Percentiles rank a stretch among this genome's conserved stretches.
Evolutionary conservation across 2,888 invertebrate species (phyloP).

Genomic region (Apotomis turbidana): DNA sequence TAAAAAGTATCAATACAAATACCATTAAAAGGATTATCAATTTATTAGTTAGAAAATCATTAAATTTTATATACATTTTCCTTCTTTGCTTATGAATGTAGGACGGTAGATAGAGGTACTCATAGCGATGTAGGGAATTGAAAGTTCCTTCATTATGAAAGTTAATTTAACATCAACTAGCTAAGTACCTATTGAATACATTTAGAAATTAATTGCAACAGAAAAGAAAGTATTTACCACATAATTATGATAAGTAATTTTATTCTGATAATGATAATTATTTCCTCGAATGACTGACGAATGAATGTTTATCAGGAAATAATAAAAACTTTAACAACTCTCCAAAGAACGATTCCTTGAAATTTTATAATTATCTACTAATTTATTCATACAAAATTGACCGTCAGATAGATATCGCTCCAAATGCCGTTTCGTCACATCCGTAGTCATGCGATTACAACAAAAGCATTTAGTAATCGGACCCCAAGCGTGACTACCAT

Average conservation of each 20-base stretch:
- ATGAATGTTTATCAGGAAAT: neutral
- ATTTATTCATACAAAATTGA: conserved; percentile 34
- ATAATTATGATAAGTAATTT: neutral
- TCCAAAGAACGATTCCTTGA: conserved; percentile 17
- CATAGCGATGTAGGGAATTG: no score
- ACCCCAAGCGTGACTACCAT: conserved; percentile 45
- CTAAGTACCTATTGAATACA: no score
- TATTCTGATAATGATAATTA: neutral
- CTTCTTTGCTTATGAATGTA: no score
- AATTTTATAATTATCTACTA: conserved; percentile 22
- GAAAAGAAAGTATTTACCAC: neutral
- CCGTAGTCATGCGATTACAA: conserved; percentile 49
- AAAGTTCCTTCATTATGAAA: no score
- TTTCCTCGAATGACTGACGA: conserved; percentile 3
- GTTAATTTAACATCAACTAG: no score
- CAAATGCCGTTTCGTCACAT: conserved; percentile 57
- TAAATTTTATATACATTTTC: no score
- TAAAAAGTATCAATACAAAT: no score
- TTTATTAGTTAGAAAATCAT: no score
- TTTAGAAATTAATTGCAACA: neutral
- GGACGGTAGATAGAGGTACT: no score
- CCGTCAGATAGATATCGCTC: conserved; percentile 44
- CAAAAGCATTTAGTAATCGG: conserved; percentile 46
- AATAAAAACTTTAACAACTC: conserved; percentile 16
- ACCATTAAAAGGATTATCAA: no score